These are phyloP conservation scores for Marasmarcha lunaedactyla DNA, from an alignment of 2,888 invertebrate genomes.

Conservation along the genomic window DNA sequence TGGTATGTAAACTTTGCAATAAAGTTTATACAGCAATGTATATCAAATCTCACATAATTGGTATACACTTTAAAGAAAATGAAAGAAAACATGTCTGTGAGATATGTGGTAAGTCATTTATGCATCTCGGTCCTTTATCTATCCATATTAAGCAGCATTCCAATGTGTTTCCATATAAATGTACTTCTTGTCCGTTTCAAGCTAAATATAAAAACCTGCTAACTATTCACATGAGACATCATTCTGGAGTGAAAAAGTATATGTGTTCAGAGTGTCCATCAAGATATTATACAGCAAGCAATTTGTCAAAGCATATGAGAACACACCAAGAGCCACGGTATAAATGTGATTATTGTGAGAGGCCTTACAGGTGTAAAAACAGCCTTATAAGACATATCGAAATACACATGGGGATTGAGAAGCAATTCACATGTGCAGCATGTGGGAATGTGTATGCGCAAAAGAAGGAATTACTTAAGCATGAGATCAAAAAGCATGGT, in stretches of 20 bases:
- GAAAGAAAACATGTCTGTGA: slow-evolving; percentile 41
- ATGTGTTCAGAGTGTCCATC: slow-evolving; percentile 45
- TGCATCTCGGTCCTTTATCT: slow-evolving; percentile 34
- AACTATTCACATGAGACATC: slow-evolving; percentile 36
- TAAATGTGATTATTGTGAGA: slow-evolving; percentile 37
- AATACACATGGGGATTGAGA: slow-evolving; percentile 37
- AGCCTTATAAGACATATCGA: slow-evolving; percentile 33
- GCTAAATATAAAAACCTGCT: slow-evolving; percentile 32
- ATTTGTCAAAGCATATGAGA: slow-evolving; percentile 37
- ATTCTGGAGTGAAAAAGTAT: slow-evolving; percentile 36
- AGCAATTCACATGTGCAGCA: neutral
- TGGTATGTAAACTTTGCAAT: neutral
- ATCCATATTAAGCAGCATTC: slow-evolving; percentile 35
- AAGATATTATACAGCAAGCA: slow-evolving; percentile 37
- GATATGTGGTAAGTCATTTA: slow-evolving; percentile 39
- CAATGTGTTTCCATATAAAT: slow-evolving; percentile 39
- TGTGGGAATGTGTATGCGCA: neutral
- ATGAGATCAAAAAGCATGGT: neutral
- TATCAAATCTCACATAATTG: neutral
- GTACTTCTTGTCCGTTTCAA: slow-evolving; percentile 34
- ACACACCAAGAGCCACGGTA: slow-evolving; percentile 36
- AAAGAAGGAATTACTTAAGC: neutral
- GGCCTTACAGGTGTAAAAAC: slow-evolving; percentile 34
- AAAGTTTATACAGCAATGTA: neutral
- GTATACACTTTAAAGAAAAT: slow-evolving; percentile 28